Evolutionary conservation across 1,140 invertebrate genomes (phyloP).

Genomic region (Ptiloglossa arizonensis): DNA sequence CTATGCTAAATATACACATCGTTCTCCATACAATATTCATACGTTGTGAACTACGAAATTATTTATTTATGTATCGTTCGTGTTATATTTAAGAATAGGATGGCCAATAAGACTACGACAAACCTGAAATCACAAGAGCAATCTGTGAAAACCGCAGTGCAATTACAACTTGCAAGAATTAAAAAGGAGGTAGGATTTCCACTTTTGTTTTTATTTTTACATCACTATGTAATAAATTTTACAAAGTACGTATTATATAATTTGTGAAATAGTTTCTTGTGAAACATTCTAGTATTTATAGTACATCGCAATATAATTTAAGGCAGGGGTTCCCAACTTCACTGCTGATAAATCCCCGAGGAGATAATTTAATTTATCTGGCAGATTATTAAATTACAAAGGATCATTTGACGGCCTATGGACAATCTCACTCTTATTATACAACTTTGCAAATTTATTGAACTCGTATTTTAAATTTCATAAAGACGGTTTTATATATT

Average conservation of each 20-base stretch:
- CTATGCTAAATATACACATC: background rate
- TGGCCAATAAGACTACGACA: conserved; percentile 8
- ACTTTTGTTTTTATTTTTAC: background rate
- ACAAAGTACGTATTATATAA: too few species aligned
- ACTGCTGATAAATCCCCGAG: too few species aligned
- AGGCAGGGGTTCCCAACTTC: background rate
- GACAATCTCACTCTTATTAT: too few species aligned
- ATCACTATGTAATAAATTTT: too few species aligned
- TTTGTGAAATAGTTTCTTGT: too few species aligned
- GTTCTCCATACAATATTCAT: background rate
- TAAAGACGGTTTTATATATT: too few species aligned
- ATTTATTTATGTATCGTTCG: background rate
- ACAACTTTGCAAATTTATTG: too few species aligned
- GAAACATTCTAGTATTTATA: background rate
- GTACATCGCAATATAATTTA: background rate
- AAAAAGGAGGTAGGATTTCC: conserved; percentile 53
- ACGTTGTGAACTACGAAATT: background rate
- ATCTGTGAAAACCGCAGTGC: background rate
- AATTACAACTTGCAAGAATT: conserved; percentile 49
- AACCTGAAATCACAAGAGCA: conserved; percentile 9
- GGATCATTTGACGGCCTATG: too few species aligned
- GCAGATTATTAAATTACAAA: too few species aligned
- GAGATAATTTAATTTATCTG: too few species aligned
- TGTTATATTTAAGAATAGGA: conserved; percentile 1
- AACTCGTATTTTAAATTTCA: too few species aligned